Evolutionary conservation across 2,888 invertebrate species (phyloP).

Genomic region (Elysia crispata): DNA sequence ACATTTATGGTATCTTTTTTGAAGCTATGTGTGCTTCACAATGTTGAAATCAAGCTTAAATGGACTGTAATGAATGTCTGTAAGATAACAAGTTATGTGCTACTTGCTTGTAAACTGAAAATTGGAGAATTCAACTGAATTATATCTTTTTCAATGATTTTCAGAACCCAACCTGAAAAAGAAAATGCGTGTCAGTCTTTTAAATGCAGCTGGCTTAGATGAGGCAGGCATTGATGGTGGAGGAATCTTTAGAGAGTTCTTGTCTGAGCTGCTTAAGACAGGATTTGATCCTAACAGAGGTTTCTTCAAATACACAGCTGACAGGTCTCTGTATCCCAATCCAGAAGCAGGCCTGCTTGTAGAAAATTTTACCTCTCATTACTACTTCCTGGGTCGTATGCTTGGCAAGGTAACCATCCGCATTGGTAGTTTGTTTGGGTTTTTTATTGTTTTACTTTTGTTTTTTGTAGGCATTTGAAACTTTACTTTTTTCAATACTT

Average conservation of each 20-base stretch:
- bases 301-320: conserved; percentile 91
- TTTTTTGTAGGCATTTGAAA: neutral
- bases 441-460: neutral
- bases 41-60: too few relatives aligned
- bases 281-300: conserved; percentile 97
- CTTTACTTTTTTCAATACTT: neutral
- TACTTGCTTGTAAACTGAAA: neutral
- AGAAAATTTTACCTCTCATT: conserved; percentile 92
- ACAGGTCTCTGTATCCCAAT: conserved; percentile 96
- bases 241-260: conserved; percentile 95
- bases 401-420: conserved; percentile 86
- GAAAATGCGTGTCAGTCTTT: conserved; percentile 91
- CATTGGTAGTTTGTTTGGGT: neutral
- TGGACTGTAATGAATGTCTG: too few relatives aligned
- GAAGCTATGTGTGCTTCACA: too few relatives aligned
- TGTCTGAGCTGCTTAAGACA: conserved; percentile 94
- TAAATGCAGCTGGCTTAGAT: conserved; percentile 92
- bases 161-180: conserved; percentile 90
- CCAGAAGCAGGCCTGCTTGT: conserved; percentile 90
- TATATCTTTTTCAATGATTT: neutral
- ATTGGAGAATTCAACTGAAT: neutral
- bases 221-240: conserved; percentile 99
- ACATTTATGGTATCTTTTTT: too few relatives aligned
- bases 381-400: conserved; percentile 95
- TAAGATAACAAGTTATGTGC: too few relatives aligned